Conservation (phyloP, 2,797 vertebrate genomes). For the Xiphorhynchus erythropygius region DNA sequence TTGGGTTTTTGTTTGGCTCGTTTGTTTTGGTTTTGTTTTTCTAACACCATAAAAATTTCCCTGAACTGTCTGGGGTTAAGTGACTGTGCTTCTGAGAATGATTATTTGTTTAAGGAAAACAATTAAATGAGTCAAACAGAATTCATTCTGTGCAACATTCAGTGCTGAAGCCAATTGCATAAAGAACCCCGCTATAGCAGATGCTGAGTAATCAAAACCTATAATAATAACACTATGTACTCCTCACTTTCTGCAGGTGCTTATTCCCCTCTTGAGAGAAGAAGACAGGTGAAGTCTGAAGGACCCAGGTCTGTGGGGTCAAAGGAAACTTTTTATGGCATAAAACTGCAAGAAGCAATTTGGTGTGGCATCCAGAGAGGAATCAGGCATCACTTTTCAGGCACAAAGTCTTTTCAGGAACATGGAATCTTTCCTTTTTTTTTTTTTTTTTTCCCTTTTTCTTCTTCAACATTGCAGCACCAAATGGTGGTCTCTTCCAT, state of each 20-base stretch:
- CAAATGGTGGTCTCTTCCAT: neutral
- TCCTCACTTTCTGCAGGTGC: neutral
- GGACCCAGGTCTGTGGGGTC: neutral
- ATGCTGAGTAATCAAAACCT: neutral
- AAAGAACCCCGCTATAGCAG: neutral
- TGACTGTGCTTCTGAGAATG: neutral
- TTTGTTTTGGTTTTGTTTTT: neutral
- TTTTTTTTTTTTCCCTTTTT: neutral
- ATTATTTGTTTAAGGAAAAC: neutral
- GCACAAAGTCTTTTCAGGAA: neutral
- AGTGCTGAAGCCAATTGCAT: neutral
- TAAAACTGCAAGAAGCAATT: neutral
- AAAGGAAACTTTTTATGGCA: neutral
- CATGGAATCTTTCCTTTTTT: neutral
- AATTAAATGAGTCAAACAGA: neutral
- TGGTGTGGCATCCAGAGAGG: neutral
- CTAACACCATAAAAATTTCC: neutral
- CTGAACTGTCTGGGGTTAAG: neutral
- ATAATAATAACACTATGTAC: neutral
- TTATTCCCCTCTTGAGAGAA: neutral
- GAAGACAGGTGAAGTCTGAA: neutral
- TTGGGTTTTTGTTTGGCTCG: neutral
- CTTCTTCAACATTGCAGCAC: neutral
- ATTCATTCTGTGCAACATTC: neutral
- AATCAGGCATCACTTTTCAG: neutral